phyloP scores from a whole-genome alignment of 2,113 vertebrate genomes.

The Oreochromis tanganicae region DNA sequence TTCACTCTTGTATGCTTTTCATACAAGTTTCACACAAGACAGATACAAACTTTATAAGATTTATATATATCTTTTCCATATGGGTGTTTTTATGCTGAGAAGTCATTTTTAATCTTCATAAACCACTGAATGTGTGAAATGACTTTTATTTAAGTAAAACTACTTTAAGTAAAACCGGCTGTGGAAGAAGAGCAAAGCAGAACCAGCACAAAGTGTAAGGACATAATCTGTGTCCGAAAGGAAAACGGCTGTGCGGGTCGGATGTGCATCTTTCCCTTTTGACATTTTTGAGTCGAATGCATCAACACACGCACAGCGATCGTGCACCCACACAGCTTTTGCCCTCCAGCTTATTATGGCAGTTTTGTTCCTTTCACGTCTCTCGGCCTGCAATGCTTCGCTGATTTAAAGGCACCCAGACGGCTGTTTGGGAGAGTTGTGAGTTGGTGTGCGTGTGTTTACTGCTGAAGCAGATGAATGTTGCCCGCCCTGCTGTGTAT shows the following conservation, averaged over 20 bases:
- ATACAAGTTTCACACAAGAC: no score
- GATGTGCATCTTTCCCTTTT: neutral
- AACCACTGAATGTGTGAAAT: neutral
- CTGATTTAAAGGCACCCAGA: slow-evolving; percentile 8
- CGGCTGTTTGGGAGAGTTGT: neutral
- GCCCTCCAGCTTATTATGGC: neutral
- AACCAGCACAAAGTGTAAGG: neutral
- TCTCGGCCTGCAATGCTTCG: neutral
- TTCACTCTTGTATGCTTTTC: no score
- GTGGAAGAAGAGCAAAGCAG: neutral
- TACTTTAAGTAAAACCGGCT: neutral
- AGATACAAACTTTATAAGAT: no score
- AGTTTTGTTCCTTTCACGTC: neutral
- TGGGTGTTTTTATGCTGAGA: neutral
- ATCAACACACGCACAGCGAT: neutral
- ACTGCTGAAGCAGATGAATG: neutral
- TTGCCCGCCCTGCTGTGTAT: neutral
- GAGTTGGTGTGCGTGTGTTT: neutral
- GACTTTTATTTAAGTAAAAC: neutral
- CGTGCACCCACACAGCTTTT: neutral
- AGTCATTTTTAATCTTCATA: rapidly evolving
- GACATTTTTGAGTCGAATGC: neutral
- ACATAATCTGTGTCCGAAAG: neutral
- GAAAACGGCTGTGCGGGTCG: neutral
- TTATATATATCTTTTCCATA: no score